A percentile compares a stretch with the other conserved stretches of the same genome.
Conservation (phyloP, 2,797 vertebrate species). For the Ceryle rudis region DNA sequence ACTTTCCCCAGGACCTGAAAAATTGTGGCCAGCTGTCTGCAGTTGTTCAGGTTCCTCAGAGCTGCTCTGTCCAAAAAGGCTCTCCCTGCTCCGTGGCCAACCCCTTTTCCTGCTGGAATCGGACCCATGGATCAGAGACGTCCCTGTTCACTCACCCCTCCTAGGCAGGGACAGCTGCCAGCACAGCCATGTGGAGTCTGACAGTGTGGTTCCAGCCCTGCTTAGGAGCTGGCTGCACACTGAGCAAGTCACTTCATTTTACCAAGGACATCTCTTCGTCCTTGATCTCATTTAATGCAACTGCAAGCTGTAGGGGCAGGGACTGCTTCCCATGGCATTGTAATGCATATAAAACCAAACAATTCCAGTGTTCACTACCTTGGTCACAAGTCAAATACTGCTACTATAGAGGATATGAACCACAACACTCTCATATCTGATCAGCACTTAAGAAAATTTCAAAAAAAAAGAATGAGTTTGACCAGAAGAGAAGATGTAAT, state of each 20-base stretch:
- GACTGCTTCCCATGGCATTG: neutral
- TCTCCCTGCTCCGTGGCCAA: fast-evolving
- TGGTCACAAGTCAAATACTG: neutral
- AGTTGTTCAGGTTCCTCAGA: conserved; percentile 33
- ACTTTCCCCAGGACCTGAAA: conserved; percentile 35
- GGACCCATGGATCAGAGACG: fast-evolving
- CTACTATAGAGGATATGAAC: neutral
- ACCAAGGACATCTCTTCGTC: neutral
- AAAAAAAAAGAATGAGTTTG: neutral
- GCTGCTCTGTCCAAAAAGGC: neutral
- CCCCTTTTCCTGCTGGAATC: neutral
- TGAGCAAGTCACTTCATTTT: neutral
- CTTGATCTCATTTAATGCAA: neutral
- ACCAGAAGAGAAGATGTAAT: neutral
- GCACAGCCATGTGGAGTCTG: neutral
- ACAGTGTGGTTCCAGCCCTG: neutral
- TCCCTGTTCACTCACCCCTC: neutral
- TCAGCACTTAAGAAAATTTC: neutral
- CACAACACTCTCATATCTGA: neutral
- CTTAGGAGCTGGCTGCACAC: neutral
- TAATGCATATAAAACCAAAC: neutral
- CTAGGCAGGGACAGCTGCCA: neutral
- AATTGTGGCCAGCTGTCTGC: conserved; percentile 44
- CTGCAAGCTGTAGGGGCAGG: neutral
- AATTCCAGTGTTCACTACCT: neutral